Evolutionary conservation across 2,888 invertebrate genomes (phyloP), one percentile per base, ranked within the genome.

Genomic region (Hydraecia micacea): DNA sequence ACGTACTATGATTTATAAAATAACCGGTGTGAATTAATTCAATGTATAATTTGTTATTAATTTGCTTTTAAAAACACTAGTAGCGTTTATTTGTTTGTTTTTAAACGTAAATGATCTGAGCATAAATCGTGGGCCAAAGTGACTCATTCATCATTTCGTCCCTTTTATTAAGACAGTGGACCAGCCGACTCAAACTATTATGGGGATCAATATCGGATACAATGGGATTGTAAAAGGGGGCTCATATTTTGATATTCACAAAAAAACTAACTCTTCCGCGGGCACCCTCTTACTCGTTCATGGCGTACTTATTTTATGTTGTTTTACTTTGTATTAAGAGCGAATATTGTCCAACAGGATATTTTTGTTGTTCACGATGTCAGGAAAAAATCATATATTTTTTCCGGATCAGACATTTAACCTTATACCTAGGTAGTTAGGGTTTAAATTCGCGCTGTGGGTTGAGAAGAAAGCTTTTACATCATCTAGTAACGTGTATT

Each of bases 211-310:
- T 96, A 96, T 92, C 95, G 95, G 94, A 94, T 95, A 96, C 96
- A 96, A 96, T 96, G 91, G 95, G 93, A 95, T 95, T 95, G 95
- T 96, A 96, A 96, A 96, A 95, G 95, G 96, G 96, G 96, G 96
- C 96, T 96, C 96, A 95, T 96, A 96, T 97, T 97, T 96, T 96
- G 94, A 96, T 96, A 96, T 96, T 96, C 96, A 96, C 94, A 95
- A 96, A 95, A 95, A 96, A 95, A 95, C 93, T 94, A 96, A 96
- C 96, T 96, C 96, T 96, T 96, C 95, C 93, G 87, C 91, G 72
- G 87, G 91, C 91, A 89, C 95, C 95, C 94, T 93, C 91, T 88
- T 83, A 86, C 86, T 76, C 52, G 55, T 83, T 67, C 70, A 13
- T 52, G 86, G 84, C 52, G 77, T 80, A 81, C 75, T 89, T 74